Percentiles rank a stretch among this genome's conserved stretches.
Conservation (phyloP, 1,140 invertebrate species). For the Bombus pyrosoma region DNA sequence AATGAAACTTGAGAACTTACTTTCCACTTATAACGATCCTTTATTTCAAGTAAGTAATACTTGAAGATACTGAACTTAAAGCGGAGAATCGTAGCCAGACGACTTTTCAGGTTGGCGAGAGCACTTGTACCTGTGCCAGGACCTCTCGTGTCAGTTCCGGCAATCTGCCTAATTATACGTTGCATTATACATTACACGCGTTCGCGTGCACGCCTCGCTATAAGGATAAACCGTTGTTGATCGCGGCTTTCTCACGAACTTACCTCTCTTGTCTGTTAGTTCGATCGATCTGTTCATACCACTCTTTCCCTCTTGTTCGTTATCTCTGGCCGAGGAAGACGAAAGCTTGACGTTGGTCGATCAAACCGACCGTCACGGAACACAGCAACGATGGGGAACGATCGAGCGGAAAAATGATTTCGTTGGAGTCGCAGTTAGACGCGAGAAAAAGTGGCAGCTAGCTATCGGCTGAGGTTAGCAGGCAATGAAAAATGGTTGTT, state of each 20-base stretch:
- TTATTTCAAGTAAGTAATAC: too few species aligned
- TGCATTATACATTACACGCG: slow-evolving; percentile 36
- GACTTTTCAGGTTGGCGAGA: background rate
- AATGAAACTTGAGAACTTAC: too few species aligned
- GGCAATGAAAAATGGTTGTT: too few species aligned
- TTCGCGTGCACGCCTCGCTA: slow-evolving; percentile 18
- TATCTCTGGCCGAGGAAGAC: background rate
- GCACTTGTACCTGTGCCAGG: slow-evolving; percentile 3
- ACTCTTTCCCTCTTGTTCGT: slow-evolving; percentile 3
- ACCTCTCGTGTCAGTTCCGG: slow-evolving; percentile 8
- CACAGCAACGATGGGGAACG: too few species aligned
- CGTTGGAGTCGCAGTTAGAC: background rate
- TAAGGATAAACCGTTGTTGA: slow-evolving; percentile 23
- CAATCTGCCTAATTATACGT: slow-evolving; percentile 41
- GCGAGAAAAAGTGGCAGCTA: too few species aligned
- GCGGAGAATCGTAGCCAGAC: background rate
- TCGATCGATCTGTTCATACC: background rate
- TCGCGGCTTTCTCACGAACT: slow-evolving; percentile 36
- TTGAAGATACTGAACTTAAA: background rate
- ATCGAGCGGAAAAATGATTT: background rate
- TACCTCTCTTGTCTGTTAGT: slow-evolving; percentile 9
- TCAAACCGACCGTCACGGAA: slow-evolving; percentile 6
- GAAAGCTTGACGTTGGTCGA: slow-evolving; percentile 11
- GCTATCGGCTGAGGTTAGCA: too few species aligned
- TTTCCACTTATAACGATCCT: too few species aligned